Base-by-base conservation (phyloP, 2,797 vertebrate species). In the Sebastes wilsoni region DNA sequence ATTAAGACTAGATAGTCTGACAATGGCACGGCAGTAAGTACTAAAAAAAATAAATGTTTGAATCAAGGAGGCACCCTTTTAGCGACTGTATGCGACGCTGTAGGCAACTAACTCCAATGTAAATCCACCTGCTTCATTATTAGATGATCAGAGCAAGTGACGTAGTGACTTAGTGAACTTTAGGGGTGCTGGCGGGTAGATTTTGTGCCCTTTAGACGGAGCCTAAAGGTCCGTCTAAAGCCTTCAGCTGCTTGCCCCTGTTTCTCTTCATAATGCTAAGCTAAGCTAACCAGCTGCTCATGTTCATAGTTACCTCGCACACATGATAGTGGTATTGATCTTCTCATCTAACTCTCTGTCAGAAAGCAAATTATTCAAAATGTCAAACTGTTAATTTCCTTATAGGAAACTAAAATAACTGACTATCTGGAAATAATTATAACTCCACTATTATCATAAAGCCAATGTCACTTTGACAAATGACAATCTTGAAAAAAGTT, bases 391-490 rank as follows among this genome's bases (percentile, higher is more conserved):
- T 54, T 54, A 54, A 54, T 54, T 54, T n/a, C 1, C 49, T 52
- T n/a, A 54, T 11, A 54, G 49, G 20, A 54, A n/a, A 22, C 20
- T 1, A 49, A 49, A 49, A 49, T 49, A 20, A 49, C 18, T 13
- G 30, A 22, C 56, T 66, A 7, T 58, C 8, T 22, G 18, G 3
- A 77, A 66, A 62, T 65, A 62, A 78, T 85, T 52, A 72, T n/a
- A 46, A 62, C 13, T 60, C 70, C 1, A 10, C 27, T 27, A 2
- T 3, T n/a, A 23, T 71, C 59, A 23, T 71, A 49, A 3, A 49
- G 8, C 14, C 14, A n/a, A 27, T 68, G 54, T 69, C 46, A 54
- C 60, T 70, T 52, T 83, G 66, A 80, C 25, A 74, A 78, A 46
- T 85, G 6, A 55, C 52, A 71, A 23, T 55, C 27, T 58, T 64